These are phyloP conservation scores for Platyura marginata DNA, from an alignment of 1,140 invertebrate species.

Conservation along the genomic window DNA sequence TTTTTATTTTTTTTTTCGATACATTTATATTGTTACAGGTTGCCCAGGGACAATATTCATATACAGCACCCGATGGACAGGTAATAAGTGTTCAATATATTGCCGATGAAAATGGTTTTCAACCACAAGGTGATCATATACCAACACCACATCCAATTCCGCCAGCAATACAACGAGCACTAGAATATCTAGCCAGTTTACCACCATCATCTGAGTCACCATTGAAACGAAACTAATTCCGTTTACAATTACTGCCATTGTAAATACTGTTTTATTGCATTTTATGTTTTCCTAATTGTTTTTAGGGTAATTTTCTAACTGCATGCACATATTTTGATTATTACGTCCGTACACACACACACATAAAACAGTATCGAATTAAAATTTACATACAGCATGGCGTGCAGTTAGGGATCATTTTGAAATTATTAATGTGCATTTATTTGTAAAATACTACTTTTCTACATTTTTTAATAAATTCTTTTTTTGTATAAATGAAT, in stretches of 20 bases:
- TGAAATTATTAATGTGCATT: no score
- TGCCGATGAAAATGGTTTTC: slow-evolving; percentile 47
- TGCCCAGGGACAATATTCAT: slow-evolving; percentile 46
- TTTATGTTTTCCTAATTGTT: background rate
- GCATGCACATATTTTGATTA: no score
- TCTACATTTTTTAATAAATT: no score
- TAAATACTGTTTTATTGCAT: background rate
- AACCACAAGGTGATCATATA: slow-evolving; percentile 37
- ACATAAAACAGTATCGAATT: no score
- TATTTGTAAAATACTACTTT: no score
- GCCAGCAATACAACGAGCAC: slow-evolving; percentile 37
- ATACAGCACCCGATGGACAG: slow-evolving; percentile 54
- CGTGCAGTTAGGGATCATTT: no score
- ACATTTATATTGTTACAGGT: slow-evolving; percentile 26
- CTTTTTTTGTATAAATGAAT: no score
- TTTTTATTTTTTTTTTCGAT: background rate
- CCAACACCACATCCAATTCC: slow-evolving; percentile 50
- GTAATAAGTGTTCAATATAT: slow-evolving; percentile 48
- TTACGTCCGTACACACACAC: no score
- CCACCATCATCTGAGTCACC: slow-evolving; percentile 15
- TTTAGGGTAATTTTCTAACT: no score
- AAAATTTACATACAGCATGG: no score
- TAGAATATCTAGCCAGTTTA: slow-evolving; percentile 35
- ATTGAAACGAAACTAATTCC: background rate
- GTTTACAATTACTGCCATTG: background rate